These are phyloP conservation scores for Caenorhabditis virilis DNA, from an alignment of 2,888 invertebrate genomes.

Conservation along the genomic window DNA sequence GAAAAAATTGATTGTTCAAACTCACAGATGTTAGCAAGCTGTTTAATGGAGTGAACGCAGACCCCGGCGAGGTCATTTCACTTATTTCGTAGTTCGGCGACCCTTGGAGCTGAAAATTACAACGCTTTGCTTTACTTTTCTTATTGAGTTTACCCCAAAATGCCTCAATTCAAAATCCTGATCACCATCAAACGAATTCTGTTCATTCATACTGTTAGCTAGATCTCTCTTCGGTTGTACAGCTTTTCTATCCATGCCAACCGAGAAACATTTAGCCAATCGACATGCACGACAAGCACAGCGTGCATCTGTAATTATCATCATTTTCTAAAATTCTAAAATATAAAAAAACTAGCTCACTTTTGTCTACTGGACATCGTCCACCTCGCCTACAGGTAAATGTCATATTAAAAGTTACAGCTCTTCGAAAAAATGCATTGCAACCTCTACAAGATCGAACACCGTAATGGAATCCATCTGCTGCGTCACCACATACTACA, in stretches of 20 bases:
- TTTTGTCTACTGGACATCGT: conserved; percentile 64
- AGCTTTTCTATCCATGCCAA: conserved; percentile 59
- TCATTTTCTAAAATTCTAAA: neutral
- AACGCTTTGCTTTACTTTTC: no score
- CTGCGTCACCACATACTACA: conserved; percentile 70
- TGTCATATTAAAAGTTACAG: conserved; percentile 62
- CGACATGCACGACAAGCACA: conserved; percentile 67
- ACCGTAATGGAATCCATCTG: conserved; percentile 71
- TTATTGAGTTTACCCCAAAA: conserved; percentile 6
- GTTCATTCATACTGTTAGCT: conserved; percentile 11
- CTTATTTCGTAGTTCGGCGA: conserved; percentile 28
- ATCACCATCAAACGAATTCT: conserved; percentile 18
- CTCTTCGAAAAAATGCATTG: conserved; percentile 65
- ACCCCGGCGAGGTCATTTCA: conserved; percentile 36
- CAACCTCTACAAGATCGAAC: conserved; percentile 61
- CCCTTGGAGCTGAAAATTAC: conserved; percentile 14
- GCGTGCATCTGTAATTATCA: conserved; percentile 55
- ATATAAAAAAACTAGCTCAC: conserved; percentile 30
- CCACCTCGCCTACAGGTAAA: conserved; percentile 61
- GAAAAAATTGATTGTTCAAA: conserved; percentile 4
- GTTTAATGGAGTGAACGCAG: conserved; percentile 33
- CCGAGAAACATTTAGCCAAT: conserved; percentile 49
- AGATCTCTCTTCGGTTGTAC: conserved; percentile 43
- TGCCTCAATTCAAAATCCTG: conserved; percentile 15
- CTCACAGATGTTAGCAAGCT: neutral